Percentiles rank a stretch among this genome's conserved stretches.
phyloP scores from a whole-genome alignment of 2,113 vertebrate species.

The Clarias macrocephalus region DNA sequence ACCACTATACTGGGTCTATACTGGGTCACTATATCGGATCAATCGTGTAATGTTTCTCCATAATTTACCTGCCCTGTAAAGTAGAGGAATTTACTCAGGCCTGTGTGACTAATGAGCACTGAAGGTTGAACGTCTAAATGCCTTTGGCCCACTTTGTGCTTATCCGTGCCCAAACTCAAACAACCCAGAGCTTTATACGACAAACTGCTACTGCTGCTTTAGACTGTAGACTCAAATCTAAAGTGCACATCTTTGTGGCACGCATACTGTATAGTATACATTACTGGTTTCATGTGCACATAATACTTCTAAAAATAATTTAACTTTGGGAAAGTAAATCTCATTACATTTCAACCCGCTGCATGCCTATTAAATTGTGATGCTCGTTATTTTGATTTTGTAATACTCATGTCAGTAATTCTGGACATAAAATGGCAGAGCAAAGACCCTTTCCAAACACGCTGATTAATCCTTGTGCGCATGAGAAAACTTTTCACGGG shows the following conservation, averaged over 20 bases:
- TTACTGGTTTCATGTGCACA: neutral
- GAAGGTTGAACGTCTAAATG: neutral
- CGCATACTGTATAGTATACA: neutral
- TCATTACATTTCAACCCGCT: neutral
- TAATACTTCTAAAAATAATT: neutral
- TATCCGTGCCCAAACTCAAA: slow-evolving; percentile 10
- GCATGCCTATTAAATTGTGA: neutral
- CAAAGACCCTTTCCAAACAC: neutral
- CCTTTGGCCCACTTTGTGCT: neutral
- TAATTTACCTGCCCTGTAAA: neutral
- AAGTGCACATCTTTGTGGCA: neutral
- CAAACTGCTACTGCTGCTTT: neutral
- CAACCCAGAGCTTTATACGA: slow-evolving; percentile 7
- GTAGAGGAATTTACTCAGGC: slow-evolving; percentile 13
- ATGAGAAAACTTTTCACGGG: slow-evolving; percentile 1
- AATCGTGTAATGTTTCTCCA: neutral
- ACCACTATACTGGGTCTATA: neutral
- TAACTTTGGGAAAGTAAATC: neutral
- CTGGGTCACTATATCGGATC: neutral
- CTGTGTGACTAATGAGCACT: slow-evolving; percentile 25
- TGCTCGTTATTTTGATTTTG: neutral
- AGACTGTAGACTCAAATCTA: neutral
- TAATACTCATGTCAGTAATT: neutral
- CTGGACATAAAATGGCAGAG: neutral
- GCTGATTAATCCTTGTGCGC: neutral